Evolutionary conservation across 1,140 invertebrate genomes (phyloP).

Genomic region (Pemphigus obesinymphae): DNA sequence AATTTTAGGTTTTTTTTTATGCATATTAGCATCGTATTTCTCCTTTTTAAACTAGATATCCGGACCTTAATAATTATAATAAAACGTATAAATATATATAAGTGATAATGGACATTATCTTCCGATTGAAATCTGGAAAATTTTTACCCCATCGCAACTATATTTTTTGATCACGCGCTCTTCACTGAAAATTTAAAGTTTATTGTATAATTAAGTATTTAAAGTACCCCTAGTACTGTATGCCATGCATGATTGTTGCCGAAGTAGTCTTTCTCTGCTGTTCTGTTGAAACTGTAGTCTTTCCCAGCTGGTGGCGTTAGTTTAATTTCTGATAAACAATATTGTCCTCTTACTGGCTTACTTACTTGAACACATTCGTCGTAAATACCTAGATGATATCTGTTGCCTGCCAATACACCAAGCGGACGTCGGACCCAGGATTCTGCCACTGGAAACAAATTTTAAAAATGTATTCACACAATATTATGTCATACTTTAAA

Average conservation of each 20-base stretch:
- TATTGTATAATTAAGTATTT: neutral
- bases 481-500: too few relatives aligned
- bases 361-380: neutral
- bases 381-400: neutral
- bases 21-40: too few relatives aligned
- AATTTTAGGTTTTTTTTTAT: too few relatives aligned
- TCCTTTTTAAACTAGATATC: too few relatives aligned
- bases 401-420: neutral
- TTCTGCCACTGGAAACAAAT: slow-evolving; percentile 13
- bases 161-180: too few relatives aligned
- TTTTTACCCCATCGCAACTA: neutral
- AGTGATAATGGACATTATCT: too few relatives aligned
- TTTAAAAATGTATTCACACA: too few relatives aligned
- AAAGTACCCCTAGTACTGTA: neutral
- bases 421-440: neutral
- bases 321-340: neutral
- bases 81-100: too few relatives aligned
- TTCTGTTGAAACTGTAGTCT: neutral
- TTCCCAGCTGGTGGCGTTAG: neutral
- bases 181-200: neutral
- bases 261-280: neutral
- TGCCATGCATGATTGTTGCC: neutral
- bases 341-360: neutral
- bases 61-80: too few relatives aligned
- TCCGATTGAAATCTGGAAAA: neutral